Base-by-base conservation (phyloP, 2,888 invertebrate genomes). In the Caenorhabditis angaria region DNA sequence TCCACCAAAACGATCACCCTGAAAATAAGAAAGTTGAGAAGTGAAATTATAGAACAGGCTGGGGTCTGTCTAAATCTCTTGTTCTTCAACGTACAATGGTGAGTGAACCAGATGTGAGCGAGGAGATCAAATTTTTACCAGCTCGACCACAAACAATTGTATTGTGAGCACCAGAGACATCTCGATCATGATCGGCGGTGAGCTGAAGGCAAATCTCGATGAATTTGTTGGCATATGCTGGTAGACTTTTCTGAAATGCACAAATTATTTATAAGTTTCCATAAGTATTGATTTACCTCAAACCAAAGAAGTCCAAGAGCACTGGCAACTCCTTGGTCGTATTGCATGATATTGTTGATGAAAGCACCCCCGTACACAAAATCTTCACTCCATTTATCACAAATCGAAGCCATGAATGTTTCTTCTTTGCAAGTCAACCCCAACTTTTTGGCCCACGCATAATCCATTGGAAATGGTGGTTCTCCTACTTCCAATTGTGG, bases 391-490 rank as follows among this genome's bases (percentile, higher is more conserved):
- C 99, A 91, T 90, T 99, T 99, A 89, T 99, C 99, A 88, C 97
- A 97, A 85, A 99, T 99, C 20, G 95, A 95, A 24, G 97, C 97
- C 93, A 99, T 97, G 89, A 99, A 99, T 1, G 96, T 96, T 0
- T 99, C 97, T 50, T 99, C 99, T 88, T 99, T 99, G 47, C 99
- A 92, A 87, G 99, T 99, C 10, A 99, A 90, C 18, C 99, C 99
- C 71, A 99, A 90, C 90, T 99, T 97, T 50, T 94, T 91, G 0
- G 97, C 97, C 97, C 97, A 99, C 76, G 93, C 94, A 89, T 94
- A 99, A 89, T 99, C 97, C 97, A 99, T 97, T 10, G 97, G 97
- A n/a, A 99, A 97, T 22, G 97, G 97, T 1, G 99, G 99, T 41
- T 99, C 99, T 12, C 97, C 95, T 60, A 94, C 91, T 89, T 99